These are phyloP conservation scores for Mimas tiliae DNA, from an alignment of 2,888 invertebrate species.

Conservation along the genomic window DNA sequence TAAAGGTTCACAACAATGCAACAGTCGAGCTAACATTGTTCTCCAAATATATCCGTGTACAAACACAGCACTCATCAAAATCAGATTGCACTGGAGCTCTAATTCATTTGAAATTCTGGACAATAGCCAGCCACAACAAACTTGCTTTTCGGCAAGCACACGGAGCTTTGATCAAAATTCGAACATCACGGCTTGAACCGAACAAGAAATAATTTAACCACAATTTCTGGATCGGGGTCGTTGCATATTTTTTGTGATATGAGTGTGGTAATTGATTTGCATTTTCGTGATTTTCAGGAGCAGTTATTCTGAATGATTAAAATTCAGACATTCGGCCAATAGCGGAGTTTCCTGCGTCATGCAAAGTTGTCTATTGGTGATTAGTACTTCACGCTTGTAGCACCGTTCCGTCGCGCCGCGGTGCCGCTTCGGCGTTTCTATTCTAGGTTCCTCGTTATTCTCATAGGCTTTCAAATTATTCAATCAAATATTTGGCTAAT, in stretches of 20 bases:
- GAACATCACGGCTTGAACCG: not conserved
- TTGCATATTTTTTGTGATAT: not conserved
- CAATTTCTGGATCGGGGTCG: not conserved
- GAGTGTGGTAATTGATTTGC: not conserved
- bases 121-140: conserved; percentile 29
- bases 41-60: conserved; percentile 28
- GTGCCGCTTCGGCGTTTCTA: too few species aligned
- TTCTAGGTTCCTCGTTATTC: too few species aligned
- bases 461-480: too few species aligned
- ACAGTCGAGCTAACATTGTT: conserved; percentile 25
- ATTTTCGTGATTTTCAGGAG: not conserved
- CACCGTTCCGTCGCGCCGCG: too few species aligned
- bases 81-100: conserved; percentile 28
- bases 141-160: conserved; percentile 23
- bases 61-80: conserved; percentile 29
- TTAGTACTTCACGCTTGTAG: too few species aligned
- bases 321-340: too few species aligned
- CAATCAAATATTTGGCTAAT: too few species aligned
- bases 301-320: not conserved
- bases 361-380: too few species aligned
- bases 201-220: not conserved
- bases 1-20: conserved; percentile 19
- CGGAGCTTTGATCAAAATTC: conserved; percentile 23
- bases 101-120: conserved; percentile 29
- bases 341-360: too few species aligned